Evolutionary conservation across 2,797 vertebrate genomes (phyloP), one percentile per base, ranked within the genome.

Genomic region (Gadopsis bispinosus): DNA sequence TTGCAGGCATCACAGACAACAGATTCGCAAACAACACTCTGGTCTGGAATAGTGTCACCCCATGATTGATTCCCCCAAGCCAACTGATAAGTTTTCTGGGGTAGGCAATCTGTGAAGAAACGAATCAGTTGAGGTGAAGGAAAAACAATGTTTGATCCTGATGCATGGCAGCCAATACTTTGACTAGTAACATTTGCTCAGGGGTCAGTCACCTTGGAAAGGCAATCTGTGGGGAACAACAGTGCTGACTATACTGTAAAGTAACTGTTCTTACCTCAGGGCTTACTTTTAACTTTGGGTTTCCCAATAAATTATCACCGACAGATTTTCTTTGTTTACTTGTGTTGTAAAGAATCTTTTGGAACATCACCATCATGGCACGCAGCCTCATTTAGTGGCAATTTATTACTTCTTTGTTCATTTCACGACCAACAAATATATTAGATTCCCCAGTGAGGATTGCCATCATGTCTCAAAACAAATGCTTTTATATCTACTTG

Each of bases 21-120:
- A 92, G 89, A 93, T 90, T 92, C 83, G 12, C 86, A 93, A 93
- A 93, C 88, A 94, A 91, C 89, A 82, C 80, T 84, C 73, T 90
- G 84, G 92, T 89, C 83, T 81, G 77, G 84, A 92, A 93, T 92
- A 89, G 90, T 91, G 91, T 92, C 83, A 80, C 71, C 84, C 76
- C 69, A 77, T 94, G 94, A 95, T 95, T 94, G 94, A 95, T 95
- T 94, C 88, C 79, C 79, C 87, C 85, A 81, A 84, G 87, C 83
- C 67, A 41, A 90, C 88, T 92, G 92, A 94, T 94, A 93, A 87
- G 79, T 94, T 94, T 94, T 93, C 89, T 84, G 83, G 82, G 84
- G 82, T 90, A 86, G 78, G 91, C 87, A 93, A 93, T 94, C 91
- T 92, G 83, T 86, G 87, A 82, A 91, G 85, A 92, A 88, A 89